phyloP scores from a whole-genome alignment of 2,797 vertebrate species.

The Apogon hyalosoma region DNA sequence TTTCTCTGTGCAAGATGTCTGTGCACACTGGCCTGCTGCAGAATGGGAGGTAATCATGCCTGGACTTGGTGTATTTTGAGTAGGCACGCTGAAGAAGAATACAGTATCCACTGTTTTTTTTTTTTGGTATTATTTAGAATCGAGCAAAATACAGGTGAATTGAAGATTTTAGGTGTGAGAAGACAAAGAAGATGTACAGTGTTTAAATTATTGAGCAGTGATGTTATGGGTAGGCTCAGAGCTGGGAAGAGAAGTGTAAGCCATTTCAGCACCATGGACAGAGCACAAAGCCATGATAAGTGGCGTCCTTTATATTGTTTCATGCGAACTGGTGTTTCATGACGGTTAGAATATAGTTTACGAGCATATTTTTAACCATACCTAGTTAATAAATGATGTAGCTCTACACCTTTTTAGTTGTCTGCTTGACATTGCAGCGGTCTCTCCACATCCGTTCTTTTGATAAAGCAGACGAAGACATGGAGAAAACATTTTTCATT shows the following conservation, averaged over 20 bases:
- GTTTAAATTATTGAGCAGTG: constrained; percentile 55
- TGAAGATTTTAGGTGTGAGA: constrained; percentile 1
- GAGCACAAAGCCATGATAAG: constrained; percentile 30
- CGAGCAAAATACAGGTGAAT: constrained; percentile 5
- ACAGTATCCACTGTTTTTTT: constrained; percentile 42
- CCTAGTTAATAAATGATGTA: neutral
- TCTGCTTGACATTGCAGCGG: neutral
- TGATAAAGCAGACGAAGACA: constrained; percentile 16
- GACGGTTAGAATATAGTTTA: constrained; percentile 4
- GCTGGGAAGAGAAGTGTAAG: constrained; percentile 14
- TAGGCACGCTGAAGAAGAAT: constrained; percentile 36
- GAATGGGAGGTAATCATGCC: constrained; percentile 50
- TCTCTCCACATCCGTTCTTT: constrained; percentile 13
- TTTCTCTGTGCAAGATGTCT: constrained; percentile 45
- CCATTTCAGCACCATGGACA: constrained; percentile 78
- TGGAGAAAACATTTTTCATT: constrained; percentile 63
- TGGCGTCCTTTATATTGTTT: constrained; percentile 2
- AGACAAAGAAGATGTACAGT: neutral
- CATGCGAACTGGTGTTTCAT: neutral
- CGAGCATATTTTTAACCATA: neutral
- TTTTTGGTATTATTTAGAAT: neutral
- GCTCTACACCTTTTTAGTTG: neutral
- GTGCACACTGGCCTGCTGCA: constrained; percentile 63
- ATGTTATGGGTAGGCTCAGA: constrained; percentile 13
- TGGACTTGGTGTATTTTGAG: constrained; percentile 34